These are phyloP conservation scores for Oxyruncus cristatus DNA, from an alignment of 2,113 vertebrate species.

Conservation along the genomic window DNA sequence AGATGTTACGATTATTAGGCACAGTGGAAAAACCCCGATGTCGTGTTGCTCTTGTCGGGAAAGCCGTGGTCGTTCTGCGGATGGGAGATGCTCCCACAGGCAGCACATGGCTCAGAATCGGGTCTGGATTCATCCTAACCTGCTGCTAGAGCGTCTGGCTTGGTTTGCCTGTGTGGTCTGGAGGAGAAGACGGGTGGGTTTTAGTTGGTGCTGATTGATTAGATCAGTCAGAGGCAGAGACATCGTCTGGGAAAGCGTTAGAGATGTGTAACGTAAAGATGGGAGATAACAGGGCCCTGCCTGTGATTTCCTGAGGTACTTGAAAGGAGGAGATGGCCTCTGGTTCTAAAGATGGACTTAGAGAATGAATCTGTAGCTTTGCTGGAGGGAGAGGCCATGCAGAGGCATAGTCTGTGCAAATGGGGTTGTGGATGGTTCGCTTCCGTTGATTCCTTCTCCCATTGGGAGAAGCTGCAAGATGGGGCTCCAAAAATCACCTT, in stretches of 20 bases:
- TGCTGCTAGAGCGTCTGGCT: neutral
- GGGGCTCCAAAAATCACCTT: neutral
- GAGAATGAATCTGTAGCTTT: too few relatives aligned
- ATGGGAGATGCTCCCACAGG: neutral
- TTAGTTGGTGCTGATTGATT: neutral
- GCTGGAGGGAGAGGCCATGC: neutral
- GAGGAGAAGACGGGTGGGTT: neutral
- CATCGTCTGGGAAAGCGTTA: neutral
- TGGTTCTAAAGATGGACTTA: neutral
- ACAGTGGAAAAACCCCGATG: neutral
- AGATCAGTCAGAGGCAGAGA: neutral
- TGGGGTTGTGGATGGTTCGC: accelerated
- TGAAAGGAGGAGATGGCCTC: neutral
- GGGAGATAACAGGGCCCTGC: neutral
- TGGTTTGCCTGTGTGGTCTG: neutral
- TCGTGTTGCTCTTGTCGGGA: neutral
- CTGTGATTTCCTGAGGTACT: neutral
- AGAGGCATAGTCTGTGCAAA: accelerated
- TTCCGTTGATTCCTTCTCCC: neutral
- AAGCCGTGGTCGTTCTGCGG: neutral
- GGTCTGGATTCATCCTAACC: accelerated
- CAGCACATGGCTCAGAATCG: neutral
- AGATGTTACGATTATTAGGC: constrained; percentile 9
- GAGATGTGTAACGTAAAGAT: accelerated
- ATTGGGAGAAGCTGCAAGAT: neutral